These are phyloP conservation scores for Macroglossus sobrinus DNA, from an alignment of 2,113 vertebrate species.

Conservation along the genomic window DNA sequence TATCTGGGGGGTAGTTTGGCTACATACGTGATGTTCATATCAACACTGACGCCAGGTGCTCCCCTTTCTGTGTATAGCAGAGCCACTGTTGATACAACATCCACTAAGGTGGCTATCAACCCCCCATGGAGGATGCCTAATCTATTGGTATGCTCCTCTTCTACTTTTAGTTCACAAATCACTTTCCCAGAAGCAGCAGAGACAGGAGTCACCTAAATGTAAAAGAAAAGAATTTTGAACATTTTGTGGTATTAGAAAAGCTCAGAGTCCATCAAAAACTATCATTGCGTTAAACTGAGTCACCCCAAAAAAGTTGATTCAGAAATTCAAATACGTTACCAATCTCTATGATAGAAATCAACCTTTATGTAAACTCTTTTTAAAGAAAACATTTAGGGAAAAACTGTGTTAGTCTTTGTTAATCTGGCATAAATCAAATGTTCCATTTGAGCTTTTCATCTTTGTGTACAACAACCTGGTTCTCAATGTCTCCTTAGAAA, in stretches of 20 bases:
- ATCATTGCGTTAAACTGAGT: not conserved
- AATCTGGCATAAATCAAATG: not conserved
- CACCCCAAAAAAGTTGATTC: not conserved
- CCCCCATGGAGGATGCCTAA: constrained; percentile 93
- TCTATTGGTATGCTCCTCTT: constrained; percentile 91
- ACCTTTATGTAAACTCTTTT: not conserved
- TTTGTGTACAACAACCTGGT: not conserved
- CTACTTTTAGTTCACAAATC: constrained; percentile 93
- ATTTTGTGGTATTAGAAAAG: not conserved
- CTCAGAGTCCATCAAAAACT: not conserved
- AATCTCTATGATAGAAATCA: not conserved
- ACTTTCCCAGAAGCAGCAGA: constrained; percentile 91
- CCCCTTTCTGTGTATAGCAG: constrained; percentile 89
- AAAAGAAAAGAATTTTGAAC: not conserved
- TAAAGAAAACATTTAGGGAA: not conserved
- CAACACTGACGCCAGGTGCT: constrained; percentile 92
- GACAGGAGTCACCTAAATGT: constrained; percentile 85
- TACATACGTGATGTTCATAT: constrained; percentile 97
- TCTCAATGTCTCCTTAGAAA: not conserved
- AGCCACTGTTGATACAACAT: constrained; percentile 90
- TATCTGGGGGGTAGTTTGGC: not conserved
- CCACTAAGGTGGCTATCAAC: constrained; percentile 93
- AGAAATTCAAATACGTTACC: not conserved
- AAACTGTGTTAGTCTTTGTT: not conserved
- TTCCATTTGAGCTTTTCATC: not conserved